Evolutionary conservation across 2,113 vertebrate species (phyloP).

Genomic region (Labeo catla): DNA sequence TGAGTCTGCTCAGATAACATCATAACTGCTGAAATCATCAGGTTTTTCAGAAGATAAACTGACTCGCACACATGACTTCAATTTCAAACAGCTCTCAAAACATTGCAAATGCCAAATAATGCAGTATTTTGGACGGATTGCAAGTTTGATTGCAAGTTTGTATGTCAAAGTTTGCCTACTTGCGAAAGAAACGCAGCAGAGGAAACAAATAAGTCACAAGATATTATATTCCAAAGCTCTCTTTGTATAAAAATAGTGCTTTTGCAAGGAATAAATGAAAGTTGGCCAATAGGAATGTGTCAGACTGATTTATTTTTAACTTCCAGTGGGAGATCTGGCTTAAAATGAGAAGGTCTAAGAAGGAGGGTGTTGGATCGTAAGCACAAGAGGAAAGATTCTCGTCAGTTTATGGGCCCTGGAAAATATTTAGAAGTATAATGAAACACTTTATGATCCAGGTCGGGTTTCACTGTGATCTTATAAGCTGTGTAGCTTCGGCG

Average conservation of each 20-base stretch:
- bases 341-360: not conserved
- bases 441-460: constrained; percentile 63
- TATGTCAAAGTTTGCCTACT: not conserved
- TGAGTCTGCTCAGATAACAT: constrained; percentile 3
- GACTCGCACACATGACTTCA: not conserved
- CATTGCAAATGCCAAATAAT: not conserved
- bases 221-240: not conserved
- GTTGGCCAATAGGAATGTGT: constrained; percentile 63
- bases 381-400: not conserved
- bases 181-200: not conserved
- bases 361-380: not conserved
- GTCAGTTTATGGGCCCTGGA: constrained; percentile 58
- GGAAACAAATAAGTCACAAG: not conserved
- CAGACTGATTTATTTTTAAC: constrained; percentile 64
- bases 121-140: not conserved
- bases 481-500: constrained; percentile 40
- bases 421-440: constrained; percentile 64
- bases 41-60: not conserved
- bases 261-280: constrained; percentile 64
- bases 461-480: constrained; percentile 61
- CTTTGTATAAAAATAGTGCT: constrained; percentile 54
- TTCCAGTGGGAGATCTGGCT: constrained; percentile 24
- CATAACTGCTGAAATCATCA: not conserved
- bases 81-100: not conserved
- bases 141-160: not conserved